These are phyloP conservation scores for Chalcosyrphus nemorum DNA, from an alignment of 2,888 invertebrate genomes.

Conservation along the genomic window DNA sequence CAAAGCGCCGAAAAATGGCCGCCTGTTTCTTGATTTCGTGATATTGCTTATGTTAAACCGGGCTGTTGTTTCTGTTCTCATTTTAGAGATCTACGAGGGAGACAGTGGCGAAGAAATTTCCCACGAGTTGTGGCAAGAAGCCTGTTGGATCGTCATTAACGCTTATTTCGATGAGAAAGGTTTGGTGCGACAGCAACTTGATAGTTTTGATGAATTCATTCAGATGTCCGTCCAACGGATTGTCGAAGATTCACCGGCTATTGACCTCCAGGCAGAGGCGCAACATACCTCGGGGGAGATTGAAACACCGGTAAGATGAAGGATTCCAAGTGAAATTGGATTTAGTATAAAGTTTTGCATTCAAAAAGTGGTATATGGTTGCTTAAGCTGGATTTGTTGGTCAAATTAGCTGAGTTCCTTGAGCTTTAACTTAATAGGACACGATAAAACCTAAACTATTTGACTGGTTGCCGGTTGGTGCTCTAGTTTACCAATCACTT, in stretches of 20 bases:
- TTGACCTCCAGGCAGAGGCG: conserved; percentile 98
- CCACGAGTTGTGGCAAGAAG: conserved; percentile 99
- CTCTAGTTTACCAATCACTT: no score
- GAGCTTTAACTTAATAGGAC: no score
- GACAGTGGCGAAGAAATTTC: conserved; percentile 97
- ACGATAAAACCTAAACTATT: no score
- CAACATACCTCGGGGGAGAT: conserved; percentile 97
- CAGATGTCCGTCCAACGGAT: conserved; percentile 99
- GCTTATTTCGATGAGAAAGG: conserved; percentile 99
- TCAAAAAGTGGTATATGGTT: no score
- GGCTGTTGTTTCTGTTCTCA: background rate
- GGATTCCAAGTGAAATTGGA: background rate
- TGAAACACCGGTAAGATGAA: conserved; percentile 87
- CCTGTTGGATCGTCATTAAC: conserved; percentile 99
- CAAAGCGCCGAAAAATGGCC: conserved; percentile 47
- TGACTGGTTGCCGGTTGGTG: no score
- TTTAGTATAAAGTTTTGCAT: no score
- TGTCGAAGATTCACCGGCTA: conserved; percentile 99
- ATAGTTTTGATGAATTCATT: conserved; percentile 99
- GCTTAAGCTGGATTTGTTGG: no score
- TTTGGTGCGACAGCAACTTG: conserved; percentile 98
- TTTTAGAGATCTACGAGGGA: conserved; percentile 88
- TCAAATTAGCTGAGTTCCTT: no score
- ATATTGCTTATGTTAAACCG: conserved; percentile 1
- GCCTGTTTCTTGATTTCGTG: background rate